A percentile compares a stretch with the other conserved stretches of the same genome.
These are phyloP conservation scores for Drosophila saltans DNA, from an alignment of 1,140 invertebrate species.

Conservation along the genomic window DNA sequence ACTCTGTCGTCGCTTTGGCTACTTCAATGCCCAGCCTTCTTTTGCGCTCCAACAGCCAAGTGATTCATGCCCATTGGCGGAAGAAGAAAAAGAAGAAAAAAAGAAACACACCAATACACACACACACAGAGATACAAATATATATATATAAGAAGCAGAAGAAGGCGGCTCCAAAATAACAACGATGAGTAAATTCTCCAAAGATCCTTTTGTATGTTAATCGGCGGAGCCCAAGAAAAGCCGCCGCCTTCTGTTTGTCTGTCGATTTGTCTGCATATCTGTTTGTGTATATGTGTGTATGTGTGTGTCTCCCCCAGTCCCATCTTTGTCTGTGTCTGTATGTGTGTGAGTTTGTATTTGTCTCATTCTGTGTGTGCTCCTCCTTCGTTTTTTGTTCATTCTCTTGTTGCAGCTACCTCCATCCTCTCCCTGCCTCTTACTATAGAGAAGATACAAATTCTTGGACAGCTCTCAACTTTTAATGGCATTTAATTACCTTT, in stretches of 20 bases:
- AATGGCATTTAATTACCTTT: constrained; percentile 78
- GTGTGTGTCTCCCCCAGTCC: constrained; percentile 22
- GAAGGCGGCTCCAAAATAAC: constrained; percentile 73
- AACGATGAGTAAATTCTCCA: constrained; percentile 26
- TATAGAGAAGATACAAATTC: constrained; percentile 50
- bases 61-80: constrained; percentile 78
- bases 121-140: constrained; percentile 25
- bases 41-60: constrained; percentile 10
- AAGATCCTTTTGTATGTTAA: constrained; percentile 80
- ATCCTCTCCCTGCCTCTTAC: constrained; percentile 18
- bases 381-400: constrained; percentile 48
- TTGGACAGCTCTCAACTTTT: constrained; percentile 57
- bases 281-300: constrained; percentile 39
- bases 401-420: constrained; percentile 18
- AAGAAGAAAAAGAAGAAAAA: constrained; percentile 32
- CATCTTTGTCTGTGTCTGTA: constrained; percentile 50
- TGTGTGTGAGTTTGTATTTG: constrained; percentile 20
- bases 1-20: constrained; percentile 61
- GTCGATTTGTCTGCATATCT: constrained; percentile 20
- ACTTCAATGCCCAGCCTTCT: constrained; percentile 43
- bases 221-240: constrained; percentile 49
- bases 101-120: constrained; percentile 23
- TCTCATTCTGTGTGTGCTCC: constrained; percentile 48
- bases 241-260: constrained; percentile 38
- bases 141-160: constrained; percentile 14